phyloP scores from a whole-genome alignment of 1,140 invertebrate genomes.

The Macrocentrus cingulum region DNA sequence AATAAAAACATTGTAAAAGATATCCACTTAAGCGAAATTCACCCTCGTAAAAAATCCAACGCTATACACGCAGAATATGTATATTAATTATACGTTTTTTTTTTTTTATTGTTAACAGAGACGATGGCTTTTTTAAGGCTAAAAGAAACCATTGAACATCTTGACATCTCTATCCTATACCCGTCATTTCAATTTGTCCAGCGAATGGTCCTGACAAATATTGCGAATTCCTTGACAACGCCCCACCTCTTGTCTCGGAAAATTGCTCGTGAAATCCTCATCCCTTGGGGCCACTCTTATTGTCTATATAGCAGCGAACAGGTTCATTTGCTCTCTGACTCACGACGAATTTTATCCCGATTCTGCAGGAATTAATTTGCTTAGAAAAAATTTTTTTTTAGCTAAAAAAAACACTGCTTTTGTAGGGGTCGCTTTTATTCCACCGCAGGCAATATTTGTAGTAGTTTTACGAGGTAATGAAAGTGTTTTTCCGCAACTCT shows the following conservation, averaged over 20 bases:
- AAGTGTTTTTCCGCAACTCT: no score
- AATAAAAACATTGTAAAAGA: neutral
- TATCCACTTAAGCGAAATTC: neutral
- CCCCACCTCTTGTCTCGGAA: constrained; percentile 27
- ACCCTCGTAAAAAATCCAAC: neutral
- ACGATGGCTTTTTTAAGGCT: no score
- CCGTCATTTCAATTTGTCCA: constrained; percentile 46
- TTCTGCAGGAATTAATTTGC: no score
- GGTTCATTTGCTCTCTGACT: constrained; percentile 47
- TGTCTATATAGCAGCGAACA: constrained; percentile 47
- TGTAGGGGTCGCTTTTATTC: no score
- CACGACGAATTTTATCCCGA: constrained; percentile 32
- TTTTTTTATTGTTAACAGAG: no score
- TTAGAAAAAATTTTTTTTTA: no score
- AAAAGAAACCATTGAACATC: constrained; percentile 17
- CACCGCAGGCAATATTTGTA: no score
- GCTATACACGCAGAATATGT: no score
- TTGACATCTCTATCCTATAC: constrained; percentile 39
- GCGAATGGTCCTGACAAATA: constrained; percentile 42
- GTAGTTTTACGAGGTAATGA: no score
- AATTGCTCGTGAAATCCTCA: constrained; percentile 42
- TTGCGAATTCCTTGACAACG: constrained; percentile 30
- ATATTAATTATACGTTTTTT: no score
- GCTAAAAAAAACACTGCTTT: no score
- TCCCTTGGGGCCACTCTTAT: constrained; percentile 40